Percentiles rank a stretch among this genome's conserved stretches.
phyloP scores from a whole-genome alignment of 1,140 invertebrate species.

The Adelges cooleyi region DNA sequence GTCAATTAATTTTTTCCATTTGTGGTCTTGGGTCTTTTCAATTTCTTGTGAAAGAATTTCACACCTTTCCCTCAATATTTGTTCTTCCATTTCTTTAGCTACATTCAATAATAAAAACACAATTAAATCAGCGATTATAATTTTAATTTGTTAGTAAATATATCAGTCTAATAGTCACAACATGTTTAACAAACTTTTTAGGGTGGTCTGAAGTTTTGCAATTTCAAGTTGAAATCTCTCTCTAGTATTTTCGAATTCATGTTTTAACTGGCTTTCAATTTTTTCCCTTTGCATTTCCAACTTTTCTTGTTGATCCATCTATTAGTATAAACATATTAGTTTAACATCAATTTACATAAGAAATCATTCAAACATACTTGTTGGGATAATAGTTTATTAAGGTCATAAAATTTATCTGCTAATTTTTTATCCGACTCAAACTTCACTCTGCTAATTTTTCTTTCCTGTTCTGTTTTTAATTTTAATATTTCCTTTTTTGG shows the following conservation, averaged over 20 bases:
- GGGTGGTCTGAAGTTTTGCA: conserved; percentile 32
- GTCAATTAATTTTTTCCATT: conserved; percentile 31
- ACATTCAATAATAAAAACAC: not conserved
- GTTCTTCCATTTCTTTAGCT: conserved; percentile 34
- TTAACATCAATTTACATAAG: too few relatives aligned
- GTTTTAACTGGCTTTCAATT: conserved; percentile 33
- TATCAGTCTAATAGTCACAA: not conserved
- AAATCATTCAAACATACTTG: not conserved
- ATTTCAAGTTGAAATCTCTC: conserved; percentile 33
- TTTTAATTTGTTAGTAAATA: not conserved
- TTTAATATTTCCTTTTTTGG: conserved; percentile 15
- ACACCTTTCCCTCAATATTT: conserved; percentile 32
- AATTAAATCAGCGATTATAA: not conserved
- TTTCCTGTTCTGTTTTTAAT: conserved; percentile 23
- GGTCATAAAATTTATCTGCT: conserved; percentile 14
- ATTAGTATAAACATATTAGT: not conserved
- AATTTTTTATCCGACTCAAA: conserved; percentile 24
- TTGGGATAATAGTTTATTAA: conserved; percentile 20
- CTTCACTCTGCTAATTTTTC: conserved; percentile 19
- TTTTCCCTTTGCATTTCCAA: conserved; percentile 32
- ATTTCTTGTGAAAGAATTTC: conserved; percentile 32
- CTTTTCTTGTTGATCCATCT: conserved; percentile 33
- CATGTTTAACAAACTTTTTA: conserved; percentile 32
- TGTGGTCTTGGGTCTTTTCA: conserved; percentile 29
- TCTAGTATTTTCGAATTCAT: conserved; percentile 34